Evolutionary conservation across 1,140 invertebrate species (phyloP).

Genomic region (Drosophila orena): DNA sequence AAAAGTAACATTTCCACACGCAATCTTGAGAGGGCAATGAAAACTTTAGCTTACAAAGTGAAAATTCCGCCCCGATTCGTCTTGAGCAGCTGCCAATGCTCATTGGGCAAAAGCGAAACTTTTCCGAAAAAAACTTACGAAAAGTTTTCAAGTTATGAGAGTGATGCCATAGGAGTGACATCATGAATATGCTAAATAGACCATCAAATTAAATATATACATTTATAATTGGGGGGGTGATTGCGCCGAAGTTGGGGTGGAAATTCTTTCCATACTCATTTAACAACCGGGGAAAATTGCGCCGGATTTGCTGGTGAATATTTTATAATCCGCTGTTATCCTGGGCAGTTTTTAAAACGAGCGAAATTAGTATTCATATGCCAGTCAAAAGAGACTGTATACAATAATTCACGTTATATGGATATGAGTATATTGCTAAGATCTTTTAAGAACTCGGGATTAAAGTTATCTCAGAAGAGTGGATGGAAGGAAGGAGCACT

Average conservation of each 20-base stretch:
- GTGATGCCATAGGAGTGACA: constrained; percentile 38
- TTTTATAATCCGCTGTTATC: constrained; percentile 12
- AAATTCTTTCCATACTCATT: constrained; percentile 4
- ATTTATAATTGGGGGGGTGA: constrained; percentile 42
- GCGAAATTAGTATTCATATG: too few relatives aligned
- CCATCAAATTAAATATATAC: constrained; percentile 52
- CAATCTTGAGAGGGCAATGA: constrained; percentile 75
- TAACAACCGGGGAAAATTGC: constrained; percentile 26
- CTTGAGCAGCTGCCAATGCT: constrained; percentile 61
- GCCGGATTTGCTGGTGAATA: constrained; percentile 20
- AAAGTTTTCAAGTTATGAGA: constrained; percentile 49
- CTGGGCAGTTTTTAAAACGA: neutral
- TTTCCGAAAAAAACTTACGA: constrained; percentile 18
- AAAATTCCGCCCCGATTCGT: constrained; percentile 58
- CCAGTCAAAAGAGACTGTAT: too few relatives aligned
- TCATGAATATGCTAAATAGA: constrained; percentile 52
- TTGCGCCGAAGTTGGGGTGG: constrained; percentile 9
- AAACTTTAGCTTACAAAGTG: constrained; percentile 73
- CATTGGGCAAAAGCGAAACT: constrained; percentile 27
- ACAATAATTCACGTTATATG: too few relatives aligned
- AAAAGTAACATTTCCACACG: constrained; percentile 66
- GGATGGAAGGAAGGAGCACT: too few relatives aligned
- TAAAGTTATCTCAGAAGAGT: neutral
- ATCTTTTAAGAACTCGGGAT: neutral
- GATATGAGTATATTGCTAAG: too few relatives aligned